Percentiles rank a stretch among this genome's conserved stretches.
These are phyloP conservation scores for Melieria picta DNA, from an alignment of 2,888 invertebrate species.

Conservation along the genomic window DNA sequence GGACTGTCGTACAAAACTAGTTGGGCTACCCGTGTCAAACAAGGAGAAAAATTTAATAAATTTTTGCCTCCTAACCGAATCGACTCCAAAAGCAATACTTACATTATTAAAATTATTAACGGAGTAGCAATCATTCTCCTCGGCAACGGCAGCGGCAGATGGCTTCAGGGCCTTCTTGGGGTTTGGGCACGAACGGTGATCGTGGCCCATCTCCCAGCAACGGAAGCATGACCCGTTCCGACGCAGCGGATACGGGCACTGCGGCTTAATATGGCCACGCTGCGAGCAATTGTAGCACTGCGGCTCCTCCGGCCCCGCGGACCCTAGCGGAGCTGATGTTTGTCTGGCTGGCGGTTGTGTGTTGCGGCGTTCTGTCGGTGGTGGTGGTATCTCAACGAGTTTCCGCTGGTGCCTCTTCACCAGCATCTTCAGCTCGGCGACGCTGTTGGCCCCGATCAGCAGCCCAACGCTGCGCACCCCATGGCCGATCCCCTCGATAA, in stretches of 20 bases:
- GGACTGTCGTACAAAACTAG: not conserved
- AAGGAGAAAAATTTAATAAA: slow-evolving; percentile 19
- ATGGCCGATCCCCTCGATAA: slow-evolving; percentile 13
- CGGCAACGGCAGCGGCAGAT: slow-evolving; percentile 8
- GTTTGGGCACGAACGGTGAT: slow-evolving; percentile 22
- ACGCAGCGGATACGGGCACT: slow-evolving; percentile 22
- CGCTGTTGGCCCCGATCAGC: slow-evolving; percentile 18
- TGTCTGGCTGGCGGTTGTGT: not conserved
- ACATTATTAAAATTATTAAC: slow-evolving; percentile 20
- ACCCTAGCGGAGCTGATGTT: not conserved
- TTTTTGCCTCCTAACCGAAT: slow-evolving; percentile 7
- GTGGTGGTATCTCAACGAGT: not conserved
- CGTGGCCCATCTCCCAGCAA: slow-evolving; percentile 31
- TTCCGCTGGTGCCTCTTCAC: slow-evolving; percentile 21
- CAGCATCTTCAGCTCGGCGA: slow-evolving; percentile 16
- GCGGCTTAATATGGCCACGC: slow-evolving; percentile 21
- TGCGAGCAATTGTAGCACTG: slow-evolving; percentile 21
- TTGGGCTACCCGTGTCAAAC: slow-evolving; percentile 30
- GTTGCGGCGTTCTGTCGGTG: not conserved
- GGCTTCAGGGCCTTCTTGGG: slow-evolving; percentile 19
- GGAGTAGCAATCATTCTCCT: not conserved
- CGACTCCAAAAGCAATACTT: slow-evolving; percentile 19
- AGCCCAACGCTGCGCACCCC: slow-evolving; percentile 7
- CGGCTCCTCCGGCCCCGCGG: not conserved
- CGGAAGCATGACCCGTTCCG: slow-evolving; percentile 23